phyloP scores from a whole-genome alignment of 30 jellyfish, hydroid and myxozoan species.

The Clytia hemisphaerica region DNA sequence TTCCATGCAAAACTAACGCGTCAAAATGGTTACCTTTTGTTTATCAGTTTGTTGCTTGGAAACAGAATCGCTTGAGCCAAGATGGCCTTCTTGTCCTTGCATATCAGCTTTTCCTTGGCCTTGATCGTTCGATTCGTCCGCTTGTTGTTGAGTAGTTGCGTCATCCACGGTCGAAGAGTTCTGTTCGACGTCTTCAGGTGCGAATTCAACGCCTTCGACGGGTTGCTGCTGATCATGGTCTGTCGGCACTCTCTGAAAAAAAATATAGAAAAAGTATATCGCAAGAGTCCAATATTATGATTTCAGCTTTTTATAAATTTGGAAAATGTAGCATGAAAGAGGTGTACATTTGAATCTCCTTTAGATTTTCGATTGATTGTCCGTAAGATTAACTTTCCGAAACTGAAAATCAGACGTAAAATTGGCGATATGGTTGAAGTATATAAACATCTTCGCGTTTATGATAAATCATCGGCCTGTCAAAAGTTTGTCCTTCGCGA shows the following conservation, averaged over 20 bases:
- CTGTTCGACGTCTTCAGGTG: background rate
- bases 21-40: constrained; percentile 6
- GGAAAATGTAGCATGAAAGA: no score
- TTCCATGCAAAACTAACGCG: no score
- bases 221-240: background rate
- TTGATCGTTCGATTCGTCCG: background rate
- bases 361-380: no score
- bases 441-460: no score
- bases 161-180: background rate
- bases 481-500: no score
- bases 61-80: background rate
- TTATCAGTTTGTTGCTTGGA: background rate
- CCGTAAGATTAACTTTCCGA: no score
- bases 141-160: background rate
- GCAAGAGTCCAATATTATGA: no score
- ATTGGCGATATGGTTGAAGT: no score
- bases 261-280: background rate
- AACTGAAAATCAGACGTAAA: no score
- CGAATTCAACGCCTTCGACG: background rate
- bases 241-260: background rate
- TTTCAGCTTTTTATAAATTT: no score
- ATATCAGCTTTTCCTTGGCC: constrained; percentile 2
- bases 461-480: no score
- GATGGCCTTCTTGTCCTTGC: constrained; percentile 7
- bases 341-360: no score